A percentile compares a stretch with the other conserved stretches of the same genome.
Conservation (phyloP, 2,888 invertebrate genomes). For the Nasonovia ribisnigri region DNA sequence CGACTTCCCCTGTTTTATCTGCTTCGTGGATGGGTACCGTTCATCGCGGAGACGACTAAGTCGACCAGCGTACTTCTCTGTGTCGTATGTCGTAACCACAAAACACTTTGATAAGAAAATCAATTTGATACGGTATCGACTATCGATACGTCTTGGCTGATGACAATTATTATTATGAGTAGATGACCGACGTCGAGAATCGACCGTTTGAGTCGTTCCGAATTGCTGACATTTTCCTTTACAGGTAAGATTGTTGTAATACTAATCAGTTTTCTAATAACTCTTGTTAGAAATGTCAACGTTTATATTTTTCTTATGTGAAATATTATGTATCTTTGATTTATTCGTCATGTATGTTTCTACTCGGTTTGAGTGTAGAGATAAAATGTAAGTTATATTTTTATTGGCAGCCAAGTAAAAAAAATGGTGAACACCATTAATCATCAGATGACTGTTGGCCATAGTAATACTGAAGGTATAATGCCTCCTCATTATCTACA, state of each 20-base stretch:
- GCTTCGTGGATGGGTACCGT: not conserved
- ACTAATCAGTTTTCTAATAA: not conserved
- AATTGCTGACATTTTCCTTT: not conserved
- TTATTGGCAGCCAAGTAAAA: not conserved
- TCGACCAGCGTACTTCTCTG: not conserved
- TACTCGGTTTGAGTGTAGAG: not conserved
- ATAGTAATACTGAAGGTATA: constrained; percentile 73
- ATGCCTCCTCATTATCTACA: constrained; percentile 75
- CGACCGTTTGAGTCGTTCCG: not conserved
- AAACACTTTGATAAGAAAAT: not conserved
- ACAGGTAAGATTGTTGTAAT: too few species aligned
- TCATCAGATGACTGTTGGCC: constrained; percentile 43
- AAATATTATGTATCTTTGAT: not conserved
- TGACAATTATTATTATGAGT: constrained; percentile 15
- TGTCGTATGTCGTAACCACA: not conserved
- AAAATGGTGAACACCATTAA: constrained; percentile 51
- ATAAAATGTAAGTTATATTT: not conserved
- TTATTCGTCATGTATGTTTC: not conserved
- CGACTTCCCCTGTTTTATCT: too few species aligned
- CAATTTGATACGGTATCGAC: not conserved
- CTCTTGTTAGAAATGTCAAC: not conserved
- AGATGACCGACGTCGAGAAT: not conserved
- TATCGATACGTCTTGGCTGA: constrained; percentile 27
- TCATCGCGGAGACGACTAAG: not conserved
- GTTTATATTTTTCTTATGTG: not conserved